Base-by-base conservation (phyloP, 2,113 vertebrate species). In the Grammomys surdaster region DNA sequence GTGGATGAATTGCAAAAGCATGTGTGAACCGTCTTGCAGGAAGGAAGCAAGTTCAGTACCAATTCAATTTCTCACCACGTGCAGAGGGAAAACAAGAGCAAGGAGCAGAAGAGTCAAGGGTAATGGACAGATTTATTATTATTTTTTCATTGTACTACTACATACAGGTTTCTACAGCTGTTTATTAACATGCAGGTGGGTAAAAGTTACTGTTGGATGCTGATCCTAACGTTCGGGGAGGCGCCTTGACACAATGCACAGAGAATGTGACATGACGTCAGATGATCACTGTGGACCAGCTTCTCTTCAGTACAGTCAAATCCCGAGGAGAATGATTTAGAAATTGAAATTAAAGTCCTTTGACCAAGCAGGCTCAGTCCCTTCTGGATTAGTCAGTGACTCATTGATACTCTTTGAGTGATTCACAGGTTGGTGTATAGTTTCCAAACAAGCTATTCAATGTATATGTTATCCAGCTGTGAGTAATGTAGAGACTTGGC, bases 21-120 rank as follows among this genome's bases (percentile, higher is more conserved):
- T 96, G 91, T 94, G 78, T 96, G 94, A 96, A 89, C 92, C 91
- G 89, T 84, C 92, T 80, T 93, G 93, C 87, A 95, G 70, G 76
- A 92, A 94, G 69, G 89, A 92, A 89, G 95, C 91, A 91, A 95
- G 96, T 96, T 91, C 96, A 96, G 90, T 87, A 93, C 84, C 94
- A 95, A 91, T 96, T 97, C 94, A 97, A 95, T 97, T 96, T 98
- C 96, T 93, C 89, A 73, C 96, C 96, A 96, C 17, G 82, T 95
- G 95, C 73, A 36, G 91, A 75, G 67, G 91, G 93, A 95, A 94
- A 95, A 95, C 89, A 93, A 91, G 93, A 86, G 87, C 65, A 69
- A 90, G 82, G 94, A 96, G 96, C 91, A 67, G 86, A 75, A 56
- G 84, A 97, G 96, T 96, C 93, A 96, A 95, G 97, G 93, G 95